A percentile compares a stretch with the other conserved stretches of the same genome.
Conservation (phyloP, 2,888 invertebrate genomes). For the Melanostoma scalare region DNA sequence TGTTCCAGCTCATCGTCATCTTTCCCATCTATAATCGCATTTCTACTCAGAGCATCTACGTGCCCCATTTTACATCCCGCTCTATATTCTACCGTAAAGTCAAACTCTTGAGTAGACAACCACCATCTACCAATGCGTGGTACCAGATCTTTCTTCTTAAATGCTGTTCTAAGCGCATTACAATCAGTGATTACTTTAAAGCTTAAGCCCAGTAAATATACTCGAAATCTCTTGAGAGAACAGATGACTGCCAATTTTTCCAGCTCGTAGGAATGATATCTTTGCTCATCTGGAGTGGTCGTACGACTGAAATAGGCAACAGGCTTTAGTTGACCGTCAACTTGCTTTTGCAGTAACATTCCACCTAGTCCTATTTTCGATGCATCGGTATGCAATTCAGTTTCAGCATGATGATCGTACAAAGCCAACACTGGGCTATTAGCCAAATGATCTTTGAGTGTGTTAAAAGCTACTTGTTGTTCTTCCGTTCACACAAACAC, state of each 20-base stretch:
- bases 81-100: slow-evolving; percentile 73
- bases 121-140: slow-evolving; percentile 8
- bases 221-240: slow-evolving; percentile 7
- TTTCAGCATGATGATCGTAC: not conserved
- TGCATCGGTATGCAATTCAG: slow-evolving; percentile 10
- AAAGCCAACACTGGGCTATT: slow-evolving; percentile 25
- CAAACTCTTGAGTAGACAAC: slow-evolving; percentile 2
- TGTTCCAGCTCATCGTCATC: slow-evolving; percentile 19
- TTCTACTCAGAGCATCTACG: slow-evolving; percentile 75
- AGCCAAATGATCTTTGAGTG: slow-evolving; percentile 6
- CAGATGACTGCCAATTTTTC: slow-evolving; percentile 3
- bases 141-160: slow-evolving; percentile 2
- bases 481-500: slow-evolving; percentile 17
- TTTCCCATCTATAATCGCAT: slow-evolving; percentile 44
- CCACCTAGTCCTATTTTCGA: slow-evolving; percentile 5
- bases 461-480: slow-evolving; percentile 23
- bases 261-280: slow-evolving; percentile 3
- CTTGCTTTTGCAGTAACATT: slow-evolving; percentile 4
- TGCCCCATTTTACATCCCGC: slow-evolving; percentile 76
- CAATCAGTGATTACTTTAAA: slow-evolving; percentile 15
- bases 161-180: slow-evolving; percentile 3
- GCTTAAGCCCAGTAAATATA: not conserved
- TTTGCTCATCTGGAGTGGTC: not conserved
- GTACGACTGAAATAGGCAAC: slow-evolving; percentile 4
- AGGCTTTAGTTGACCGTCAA: not conserved